A percentile compares a stretch with the other conserved stretches of the same genome.
Evolutionary conservation across 2,113 vertebrate genomes (phyloP).

Genomic region (Chloropsis cyanopogon): DNA sequence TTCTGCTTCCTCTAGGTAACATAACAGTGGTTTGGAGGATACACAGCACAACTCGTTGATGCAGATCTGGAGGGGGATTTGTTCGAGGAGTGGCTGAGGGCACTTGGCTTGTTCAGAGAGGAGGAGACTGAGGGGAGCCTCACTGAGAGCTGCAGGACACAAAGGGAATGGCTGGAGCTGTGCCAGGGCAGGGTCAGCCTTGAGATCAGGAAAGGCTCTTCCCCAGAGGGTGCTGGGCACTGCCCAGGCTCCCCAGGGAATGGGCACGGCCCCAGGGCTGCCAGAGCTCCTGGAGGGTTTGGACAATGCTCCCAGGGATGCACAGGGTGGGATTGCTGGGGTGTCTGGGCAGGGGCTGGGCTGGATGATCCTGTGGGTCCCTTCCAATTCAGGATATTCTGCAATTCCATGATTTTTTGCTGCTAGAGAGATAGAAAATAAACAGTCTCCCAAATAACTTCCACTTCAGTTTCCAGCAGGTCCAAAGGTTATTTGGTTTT

Average conservation of each 20-base stretch:
- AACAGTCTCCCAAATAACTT: neutral
- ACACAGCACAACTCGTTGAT: neutral
- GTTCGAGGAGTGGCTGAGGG: neutral
- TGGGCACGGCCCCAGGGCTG: neutral
- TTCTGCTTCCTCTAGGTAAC: neutral
- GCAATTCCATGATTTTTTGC: too few species aligned
- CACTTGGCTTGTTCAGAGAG: neutral
- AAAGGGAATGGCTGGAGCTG: neutral
- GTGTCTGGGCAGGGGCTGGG: neutral
- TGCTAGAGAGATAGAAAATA: neutral
- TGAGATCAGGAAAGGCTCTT: neutral
- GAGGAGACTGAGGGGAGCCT: neutral
- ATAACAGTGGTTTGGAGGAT: neutral
- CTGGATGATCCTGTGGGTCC: too few species aligned
- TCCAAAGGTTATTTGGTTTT: neutral
- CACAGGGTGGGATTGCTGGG: neutral
- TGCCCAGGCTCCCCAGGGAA: neutral
- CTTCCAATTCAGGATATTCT: too few species aligned
- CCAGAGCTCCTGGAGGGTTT: neutral
- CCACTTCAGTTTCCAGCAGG: neutral
- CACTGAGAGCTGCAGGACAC: neutral
- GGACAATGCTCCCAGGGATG: fast-evolving
- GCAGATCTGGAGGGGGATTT: neutral
- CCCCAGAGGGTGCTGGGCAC: neutral
- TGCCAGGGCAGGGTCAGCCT: neutral